phyloP scores from a whole-genome alignment of 2,797 vertebrate genomes.

The Karalla daura region DNA sequence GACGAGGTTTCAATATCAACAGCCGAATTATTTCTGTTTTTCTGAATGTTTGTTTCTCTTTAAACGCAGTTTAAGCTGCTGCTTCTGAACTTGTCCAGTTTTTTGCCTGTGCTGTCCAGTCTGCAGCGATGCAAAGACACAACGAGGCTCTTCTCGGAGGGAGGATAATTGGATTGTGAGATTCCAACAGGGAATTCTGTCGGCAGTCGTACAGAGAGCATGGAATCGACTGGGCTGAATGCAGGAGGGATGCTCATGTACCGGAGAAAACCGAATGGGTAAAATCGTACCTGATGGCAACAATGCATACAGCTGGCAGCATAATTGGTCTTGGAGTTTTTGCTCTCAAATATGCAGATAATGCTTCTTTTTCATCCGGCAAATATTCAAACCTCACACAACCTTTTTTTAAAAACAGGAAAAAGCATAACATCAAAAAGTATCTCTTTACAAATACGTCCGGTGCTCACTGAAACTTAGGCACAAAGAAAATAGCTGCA shows the following conservation, averaged over 20 bases:
- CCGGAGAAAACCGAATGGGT: neutral
- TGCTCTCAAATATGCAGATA: slow-evolving; percentile 10
- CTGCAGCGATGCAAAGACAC: slow-evolving; percentile 2
- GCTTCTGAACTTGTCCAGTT: slow-evolving; percentile 16
- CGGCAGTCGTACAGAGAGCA: slow-evolving; percentile 17
- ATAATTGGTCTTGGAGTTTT: slow-evolving; percentile 6
- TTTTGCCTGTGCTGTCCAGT: neutral
- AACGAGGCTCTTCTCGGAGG: slow-evolving; percentile 1
- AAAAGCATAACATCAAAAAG: slow-evolving; percentile 52
- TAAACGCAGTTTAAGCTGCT: slow-evolving; percentile 7
- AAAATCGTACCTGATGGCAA: slow-evolving; percentile 1
- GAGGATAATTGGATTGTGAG: slow-evolving; percentile 27
- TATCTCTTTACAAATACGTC: slow-evolving; percentile 43
- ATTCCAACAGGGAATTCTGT: slow-evolving; percentile 16
- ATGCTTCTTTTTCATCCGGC: slow-evolving; percentile 3
- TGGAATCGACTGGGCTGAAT: slow-evolving; percentile 15
- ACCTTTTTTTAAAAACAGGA: slow-evolving; percentile 23
- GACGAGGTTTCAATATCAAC: slow-evolving; percentile 19
- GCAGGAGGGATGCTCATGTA: neutral
- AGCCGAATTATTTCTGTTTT: slow-evolving; percentile 4
- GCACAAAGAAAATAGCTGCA: slow-evolving; percentile 92
- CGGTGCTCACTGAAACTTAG: slow-evolving; percentile 78
- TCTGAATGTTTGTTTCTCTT: too few relatives aligned
- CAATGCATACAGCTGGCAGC: neutral
- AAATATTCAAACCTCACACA: slow-evolving; percentile 38